Percentiles rank a stretch among this genome's conserved stretches.
phyloP scores from a whole-genome alignment of 2,113 vertebrate genomes.

The Daboia siamensis region DNA sequence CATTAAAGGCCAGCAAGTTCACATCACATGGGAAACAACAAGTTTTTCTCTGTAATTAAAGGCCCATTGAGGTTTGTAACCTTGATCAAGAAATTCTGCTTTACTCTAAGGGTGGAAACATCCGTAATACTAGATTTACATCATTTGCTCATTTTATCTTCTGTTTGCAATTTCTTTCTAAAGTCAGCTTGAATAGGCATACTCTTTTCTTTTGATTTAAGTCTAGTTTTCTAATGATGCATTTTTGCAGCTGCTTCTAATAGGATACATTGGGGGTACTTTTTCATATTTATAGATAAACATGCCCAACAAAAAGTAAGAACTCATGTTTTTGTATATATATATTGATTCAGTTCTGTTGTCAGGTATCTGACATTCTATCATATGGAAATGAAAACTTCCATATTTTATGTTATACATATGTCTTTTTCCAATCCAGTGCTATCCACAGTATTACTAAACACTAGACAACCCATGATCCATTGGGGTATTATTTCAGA shows the following conservation, averaged over 20 bases:
- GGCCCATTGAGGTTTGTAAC: background rate
- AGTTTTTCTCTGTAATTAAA: background rate
- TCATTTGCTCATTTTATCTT: background rate
- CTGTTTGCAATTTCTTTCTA: background rate
- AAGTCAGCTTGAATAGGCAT: background rate
- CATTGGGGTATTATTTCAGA: background rate
- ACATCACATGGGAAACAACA: slow-evolving; percentile 1
- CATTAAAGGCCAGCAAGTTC: background rate
- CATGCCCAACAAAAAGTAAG: background rate
- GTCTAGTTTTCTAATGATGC: background rate
- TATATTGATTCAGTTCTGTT: background rate
- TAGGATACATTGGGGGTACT: background rate
- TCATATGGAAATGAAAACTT: background rate
- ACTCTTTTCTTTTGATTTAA: background rate
- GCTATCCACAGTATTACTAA: background rate
- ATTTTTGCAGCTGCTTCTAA: background rate
- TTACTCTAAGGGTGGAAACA: background rate
- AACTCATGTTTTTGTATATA: background rate
- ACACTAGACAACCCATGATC: background rate
- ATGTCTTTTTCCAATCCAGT: background rate
- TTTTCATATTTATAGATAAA: background rate
- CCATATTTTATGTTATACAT: background rate
- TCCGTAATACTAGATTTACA: background rate
- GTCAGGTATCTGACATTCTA: background rate
- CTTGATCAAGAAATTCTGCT: background rate